Base-by-base conservation (phyloP, 2,113 vertebrate species). In the Odontesthes bonariensis region DNA sequence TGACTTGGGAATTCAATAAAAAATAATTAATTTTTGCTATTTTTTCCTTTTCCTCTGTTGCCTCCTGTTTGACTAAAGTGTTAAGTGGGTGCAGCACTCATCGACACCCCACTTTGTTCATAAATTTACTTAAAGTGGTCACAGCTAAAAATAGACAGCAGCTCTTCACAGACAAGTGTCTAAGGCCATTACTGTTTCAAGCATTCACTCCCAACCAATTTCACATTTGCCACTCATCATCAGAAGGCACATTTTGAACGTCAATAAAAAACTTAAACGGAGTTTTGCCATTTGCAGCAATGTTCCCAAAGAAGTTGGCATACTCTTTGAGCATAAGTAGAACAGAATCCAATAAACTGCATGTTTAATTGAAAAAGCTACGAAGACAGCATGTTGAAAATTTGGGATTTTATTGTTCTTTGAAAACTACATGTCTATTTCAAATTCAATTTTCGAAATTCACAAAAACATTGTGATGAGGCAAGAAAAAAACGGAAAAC, bases 111-210 rank as follows among this genome's bases (percentile, higher is more conserved):
- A 38, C 6, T 10, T 38, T 8, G 35, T 7, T 38, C 27, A 10
- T 38, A 38, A 7, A 3, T 38, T 1, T 49, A n/a, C 14, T 2
- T 46, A 19, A 19, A 49, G 5, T 17, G 44, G 14, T 47, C 3
- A n/a, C 46, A n/a, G 46, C 42, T 14, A 5, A 49, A 38, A 49
- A n/a, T n/a, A 19, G 16, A 7, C 14, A 7, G 16, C n/a, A 56
- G 19, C n/a, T 61, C 55, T 52, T 63, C 33, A 42, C 52, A 55
- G 4, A 27, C 23, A 35, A 27, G 46, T 65, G 23, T 69, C 33
- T 42, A 17, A 74, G 16, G n/a, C 59, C 33, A n/a, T 57, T 33
- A 44, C 12, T 9, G 7, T 70, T 66, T 64, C 5, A 73, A 11
- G 2, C 32, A 33, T 69, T 47, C 23, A 64, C 35, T 55, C 16